Conservation (phyloP, 2,113 vertebrate species). For the Platichthys flesus region DNA sequence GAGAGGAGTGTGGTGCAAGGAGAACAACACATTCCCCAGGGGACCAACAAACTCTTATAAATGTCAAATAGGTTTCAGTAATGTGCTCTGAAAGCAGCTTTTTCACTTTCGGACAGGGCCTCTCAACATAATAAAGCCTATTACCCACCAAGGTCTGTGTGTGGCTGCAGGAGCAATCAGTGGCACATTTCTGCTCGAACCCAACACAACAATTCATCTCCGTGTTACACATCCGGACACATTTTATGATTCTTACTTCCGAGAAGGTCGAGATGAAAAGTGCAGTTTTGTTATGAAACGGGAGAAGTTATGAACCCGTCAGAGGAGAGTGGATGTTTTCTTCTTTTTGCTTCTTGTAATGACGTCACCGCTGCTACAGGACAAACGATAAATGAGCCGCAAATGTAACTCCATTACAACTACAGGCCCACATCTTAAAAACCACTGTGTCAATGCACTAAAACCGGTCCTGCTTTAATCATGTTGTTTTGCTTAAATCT, state of each 20-base stretch:
- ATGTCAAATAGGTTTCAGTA: slow-evolving; percentile 65
- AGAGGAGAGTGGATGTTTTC: not conserved
- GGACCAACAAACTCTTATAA: slow-evolving; percentile 61
- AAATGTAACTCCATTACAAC: slow-evolving; percentile 57
- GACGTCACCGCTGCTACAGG: slow-evolving; percentile 63
- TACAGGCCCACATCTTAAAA: slow-evolving; percentile 56
- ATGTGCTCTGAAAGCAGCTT: slow-evolving; percentile 46
- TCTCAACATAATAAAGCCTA: slow-evolving; percentile 49
- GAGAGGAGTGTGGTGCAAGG: slow-evolving; percentile 33
- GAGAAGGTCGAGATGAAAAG: slow-evolving; percentile 4
- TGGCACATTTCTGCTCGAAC: slow-evolving; percentile 13
- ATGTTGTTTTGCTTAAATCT: not conserved
- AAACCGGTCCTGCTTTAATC: slow-evolving; percentile 25
- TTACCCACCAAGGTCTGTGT: slow-evolving; percentile 42
- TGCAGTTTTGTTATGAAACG: not conserved
- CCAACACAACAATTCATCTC: not conserved
- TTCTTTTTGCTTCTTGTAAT: slow-evolving; percentile 24
- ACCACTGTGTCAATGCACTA: slow-evolving; percentile 40
- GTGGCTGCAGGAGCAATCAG: slow-evolving; percentile 18
- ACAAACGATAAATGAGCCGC: slow-evolving; percentile 53
- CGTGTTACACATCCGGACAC: not conserved
- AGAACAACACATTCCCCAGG: slow-evolving; percentile 60
- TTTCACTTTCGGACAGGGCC: slow-evolving; percentile 43
- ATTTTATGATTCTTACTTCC: not conserved
- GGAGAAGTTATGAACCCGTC: too few species aligned